Percentiles rank a stretch among this genome's conserved stretches.
These are phyloP conservation scores for Penaeus indicus DNA, from an alignment of 1,140 invertebrate species.

Conservation along the genomic window DNA sequence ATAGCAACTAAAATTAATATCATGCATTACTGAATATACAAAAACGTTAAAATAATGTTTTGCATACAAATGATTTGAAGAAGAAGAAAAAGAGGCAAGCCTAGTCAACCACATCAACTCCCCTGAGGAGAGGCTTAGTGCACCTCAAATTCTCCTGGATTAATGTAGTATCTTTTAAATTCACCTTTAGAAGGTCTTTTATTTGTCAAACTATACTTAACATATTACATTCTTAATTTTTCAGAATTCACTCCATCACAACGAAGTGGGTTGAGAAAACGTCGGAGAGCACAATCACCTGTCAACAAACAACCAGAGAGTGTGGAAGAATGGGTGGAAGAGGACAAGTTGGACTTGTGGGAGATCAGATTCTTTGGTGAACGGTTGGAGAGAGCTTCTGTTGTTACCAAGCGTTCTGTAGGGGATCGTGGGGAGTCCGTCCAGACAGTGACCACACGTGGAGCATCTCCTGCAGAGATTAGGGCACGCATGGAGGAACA, in stretches of 20 bases:
- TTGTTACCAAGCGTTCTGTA: slow-evolving; percentile 45
- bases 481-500: slow-evolving; percentile 63
- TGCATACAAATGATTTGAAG: no score
- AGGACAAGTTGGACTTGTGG: slow-evolving; percentile 96
- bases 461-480: slow-evolving; percentile 51
- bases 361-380: slow-evolving; percentile 97
- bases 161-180: no score
- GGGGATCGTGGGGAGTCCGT: slow-evolving; percentile 43
- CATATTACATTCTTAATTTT: slow-evolving; percentile 5
- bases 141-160: no score
- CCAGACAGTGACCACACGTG: slow-evolving; percentile 34
- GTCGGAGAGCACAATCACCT: slow-evolving; percentile 90
- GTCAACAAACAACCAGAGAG: slow-evolving; percentile 91
- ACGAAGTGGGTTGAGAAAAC: slow-evolving; percentile 90
- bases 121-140: no score
- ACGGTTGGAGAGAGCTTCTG: slow-evolving; percentile 72
- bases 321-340: slow-evolving; percentile 94
- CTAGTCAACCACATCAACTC: no score
- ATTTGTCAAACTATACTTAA: background rate
- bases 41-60: no score
- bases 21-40: no score
- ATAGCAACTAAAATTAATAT: no score
- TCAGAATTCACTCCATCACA: slow-evolving; percentile 91
- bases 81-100: no score
- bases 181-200: background rate